Conservation (phyloP, 2,888 invertebrate species). For the Metopia argyrocephala region DNA sequence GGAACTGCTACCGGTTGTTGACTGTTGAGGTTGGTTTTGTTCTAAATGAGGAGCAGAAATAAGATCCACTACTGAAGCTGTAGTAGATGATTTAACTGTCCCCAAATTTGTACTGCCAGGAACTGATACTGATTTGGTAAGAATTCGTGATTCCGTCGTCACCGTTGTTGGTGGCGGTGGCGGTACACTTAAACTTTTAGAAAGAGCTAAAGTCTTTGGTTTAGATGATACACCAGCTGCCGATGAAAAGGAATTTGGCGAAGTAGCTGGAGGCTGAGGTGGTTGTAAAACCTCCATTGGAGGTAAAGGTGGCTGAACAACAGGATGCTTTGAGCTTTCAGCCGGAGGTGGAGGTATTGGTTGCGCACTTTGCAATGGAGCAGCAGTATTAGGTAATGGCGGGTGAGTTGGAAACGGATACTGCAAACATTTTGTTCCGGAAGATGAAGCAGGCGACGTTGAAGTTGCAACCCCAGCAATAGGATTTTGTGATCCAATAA, state of each 20-base stretch:
- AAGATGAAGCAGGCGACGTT: slow-evolving; percentile 55
- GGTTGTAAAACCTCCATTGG: slow-evolving; percentile 63
- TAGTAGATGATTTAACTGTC: slow-evolving; percentile 69
- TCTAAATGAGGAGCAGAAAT: slow-evolving; percentile 52
- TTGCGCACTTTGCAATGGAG: slow-evolving; percentile 72
- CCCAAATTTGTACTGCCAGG: slow-evolving; percentile 78
- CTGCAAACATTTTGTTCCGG: slow-evolving; percentile 80
- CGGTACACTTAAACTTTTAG: slow-evolving; percentile 77
- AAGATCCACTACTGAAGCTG: slow-evolving; percentile 34
- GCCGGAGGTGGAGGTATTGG: slow-evolving; percentile 72
- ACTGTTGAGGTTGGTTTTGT: slow-evolving; percentile 53
- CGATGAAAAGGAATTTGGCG: slow-evolving; percentile 72
- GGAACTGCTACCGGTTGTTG: slow-evolving; percentile 61
- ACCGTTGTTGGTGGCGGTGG: slow-evolving; percentile 58
- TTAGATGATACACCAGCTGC: slow-evolving; percentile 70
- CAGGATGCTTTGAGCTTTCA: slow-evolving; percentile 51
- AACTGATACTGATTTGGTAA: slow-evolving; percentile 77
- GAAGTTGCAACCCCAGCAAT: slow-evolving; percentile 20
- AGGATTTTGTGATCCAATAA: slow-evolving; percentile 65
- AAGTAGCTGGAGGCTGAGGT: slow-evolving; percentile 60
- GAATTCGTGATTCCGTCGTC: slow-evolving; percentile 64
- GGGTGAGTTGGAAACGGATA: slow-evolving; percentile 90
- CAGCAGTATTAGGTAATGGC: slow-evolving; percentile 80
- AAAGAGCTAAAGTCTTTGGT: slow-evolving; percentile 72
- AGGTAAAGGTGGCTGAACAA: slow-evolving; percentile 62